A percentile compares a stretch with the other conserved stretches of the same genome.
Conservation (phyloP, 2,113 vertebrate genomes). For the Phocoena sinus region DNA sequence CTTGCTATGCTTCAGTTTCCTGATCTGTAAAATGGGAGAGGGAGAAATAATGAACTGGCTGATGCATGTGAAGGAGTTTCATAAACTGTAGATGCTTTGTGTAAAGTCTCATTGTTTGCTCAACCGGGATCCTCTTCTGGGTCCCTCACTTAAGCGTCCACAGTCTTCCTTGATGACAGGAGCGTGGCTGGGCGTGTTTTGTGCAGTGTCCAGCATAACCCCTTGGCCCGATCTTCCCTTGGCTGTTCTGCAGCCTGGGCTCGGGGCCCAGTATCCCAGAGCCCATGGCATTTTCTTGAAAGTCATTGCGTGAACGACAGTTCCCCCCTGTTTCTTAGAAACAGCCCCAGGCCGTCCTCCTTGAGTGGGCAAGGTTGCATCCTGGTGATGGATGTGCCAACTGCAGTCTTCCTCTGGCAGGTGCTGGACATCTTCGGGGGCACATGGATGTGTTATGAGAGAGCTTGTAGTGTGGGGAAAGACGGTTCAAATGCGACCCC, state of each 20-base stretch:
- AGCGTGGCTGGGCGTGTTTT: neutral
- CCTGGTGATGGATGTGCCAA: neutral
- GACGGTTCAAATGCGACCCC: neutral
- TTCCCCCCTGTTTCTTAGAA: neutral
- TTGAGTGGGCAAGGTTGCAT: neutral
- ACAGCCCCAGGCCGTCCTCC: neutral
- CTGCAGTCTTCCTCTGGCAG: neutral
- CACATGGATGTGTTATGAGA: neutral
- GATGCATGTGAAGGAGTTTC: neutral
- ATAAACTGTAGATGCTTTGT: neutral
- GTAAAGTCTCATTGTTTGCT: neutral
- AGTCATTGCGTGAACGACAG: neutral
- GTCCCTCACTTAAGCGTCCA: neutral
- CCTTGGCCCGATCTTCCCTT: neutral
- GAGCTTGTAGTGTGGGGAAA: neutral
- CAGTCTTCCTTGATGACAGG: neutral
- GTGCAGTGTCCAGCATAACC: neutral
- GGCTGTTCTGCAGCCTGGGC: neutral
- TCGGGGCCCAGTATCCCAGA: neutral
- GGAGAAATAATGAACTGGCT: neutral
- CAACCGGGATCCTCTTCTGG: fast-evolving
- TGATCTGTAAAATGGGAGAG: neutral
- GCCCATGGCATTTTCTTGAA: neutral
- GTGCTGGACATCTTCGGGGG: neutral
- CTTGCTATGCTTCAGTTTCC: neutral